Conservation (phyloP, 2,888 invertebrate genomes). For the Heliothis peltigera region DNA sequence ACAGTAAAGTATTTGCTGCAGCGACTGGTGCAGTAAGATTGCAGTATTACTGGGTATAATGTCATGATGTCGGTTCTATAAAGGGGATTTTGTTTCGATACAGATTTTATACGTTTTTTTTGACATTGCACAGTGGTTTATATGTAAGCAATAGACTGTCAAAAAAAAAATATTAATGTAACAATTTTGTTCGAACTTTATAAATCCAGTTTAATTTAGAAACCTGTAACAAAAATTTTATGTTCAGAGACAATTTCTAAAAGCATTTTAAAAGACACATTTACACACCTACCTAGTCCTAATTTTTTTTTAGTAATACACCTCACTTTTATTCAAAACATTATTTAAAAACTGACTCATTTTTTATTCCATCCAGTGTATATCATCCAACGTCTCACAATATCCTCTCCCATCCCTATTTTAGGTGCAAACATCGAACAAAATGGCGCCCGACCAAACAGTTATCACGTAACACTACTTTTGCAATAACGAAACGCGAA, state of each 20-base stretch:
- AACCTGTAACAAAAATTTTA: no score
- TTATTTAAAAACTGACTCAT: neutral
- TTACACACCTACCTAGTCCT: no score
- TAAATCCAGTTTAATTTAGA: no score
- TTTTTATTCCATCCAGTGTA: neutral
- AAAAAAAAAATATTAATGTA: no score
- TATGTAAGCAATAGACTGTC: no score
- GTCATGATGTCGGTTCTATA: slow-evolving; percentile 24
- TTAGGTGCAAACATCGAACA: neutral
- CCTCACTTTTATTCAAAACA: neutral
- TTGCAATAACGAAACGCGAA: slow-evolving; percentile 69
- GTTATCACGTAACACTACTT: slow-evolving; percentile 64
- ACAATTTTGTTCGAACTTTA: no score
- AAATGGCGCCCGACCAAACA: slow-evolving; percentile 21
- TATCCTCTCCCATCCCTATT: slow-evolving; percentile 5
- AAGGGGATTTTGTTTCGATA: slow-evolving; percentile 25
- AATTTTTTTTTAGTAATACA: no score
- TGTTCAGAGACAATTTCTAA: no score
- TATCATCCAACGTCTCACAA: slow-evolving; percentile 1
- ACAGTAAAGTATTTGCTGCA: slow-evolving; percentile 61
- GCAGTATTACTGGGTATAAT: slow-evolving; percentile 30
- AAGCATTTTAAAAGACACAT: no score
- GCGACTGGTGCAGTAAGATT: slow-evolving; percentile 61
- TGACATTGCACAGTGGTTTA: no score
- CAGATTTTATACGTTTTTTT: neutral